Evolutionary conservation across 2,113 vertebrate species (phyloP).

Genomic region (Aptenodytes patagonicus): DNA sequence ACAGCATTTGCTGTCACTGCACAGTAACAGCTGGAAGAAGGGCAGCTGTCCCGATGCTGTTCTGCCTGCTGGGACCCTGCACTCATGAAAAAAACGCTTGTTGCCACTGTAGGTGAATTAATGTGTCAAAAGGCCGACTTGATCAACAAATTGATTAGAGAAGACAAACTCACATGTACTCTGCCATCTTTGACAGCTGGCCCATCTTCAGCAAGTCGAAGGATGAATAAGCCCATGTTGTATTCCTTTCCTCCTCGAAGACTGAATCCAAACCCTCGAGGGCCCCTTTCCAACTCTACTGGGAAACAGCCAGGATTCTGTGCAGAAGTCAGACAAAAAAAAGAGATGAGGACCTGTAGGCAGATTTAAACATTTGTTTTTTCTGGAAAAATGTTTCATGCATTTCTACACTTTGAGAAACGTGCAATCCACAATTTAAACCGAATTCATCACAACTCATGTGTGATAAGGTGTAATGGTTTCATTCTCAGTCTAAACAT

Average conservation of each 20-base stretch:
- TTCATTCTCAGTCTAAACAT: neutral
- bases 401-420: neutral
- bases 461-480: neutral
- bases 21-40: neutral
- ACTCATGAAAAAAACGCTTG: neutral
- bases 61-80: neutral
- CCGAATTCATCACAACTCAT: neutral
- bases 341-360: neutral
- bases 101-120: neutral
- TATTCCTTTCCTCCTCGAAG: conserved; percentile 96
- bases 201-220: conserved; percentile 92
- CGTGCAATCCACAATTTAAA: neutral
- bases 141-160: neutral
- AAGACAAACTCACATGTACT: conserved; percentile 86
- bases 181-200: conserved; percentile 90
- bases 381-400: neutral
- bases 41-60: neutral
- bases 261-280: conserved; percentile 94
- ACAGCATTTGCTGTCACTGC: neutral
- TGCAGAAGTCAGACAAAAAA: neutral
- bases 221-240: conserved; percentile 97
- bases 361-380: neutral
- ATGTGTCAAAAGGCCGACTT: neutral
- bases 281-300: conserved; percentile 91
- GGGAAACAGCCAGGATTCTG: conserved; percentile 83